Evolutionary conservation across 1,140 invertebrate genomes (phyloP), one percentile per base, ranked within the genome.

Genomic region (Fragariocoptes setiger): DNA sequence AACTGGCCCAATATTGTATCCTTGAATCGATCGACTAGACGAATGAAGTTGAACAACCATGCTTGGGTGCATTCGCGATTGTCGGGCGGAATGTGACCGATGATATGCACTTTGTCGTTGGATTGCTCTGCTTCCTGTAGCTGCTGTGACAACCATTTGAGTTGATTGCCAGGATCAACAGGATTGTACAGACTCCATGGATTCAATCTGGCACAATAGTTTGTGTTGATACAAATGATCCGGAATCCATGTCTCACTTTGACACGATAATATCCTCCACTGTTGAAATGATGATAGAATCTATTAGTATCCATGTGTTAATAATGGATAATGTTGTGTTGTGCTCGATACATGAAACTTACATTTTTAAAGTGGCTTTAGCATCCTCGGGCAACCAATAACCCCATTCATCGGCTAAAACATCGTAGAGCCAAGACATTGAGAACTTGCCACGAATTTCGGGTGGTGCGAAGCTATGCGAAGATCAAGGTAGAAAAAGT

Each of bases 81-180:
- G n/a, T 85, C 85, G 0, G 88, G 85, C 1, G 85, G 85, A 49
- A 97, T 92, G 52, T 99, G 90, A 4, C 86, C 86, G 35, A 97
- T 77, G 5, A 99, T 76, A 52, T 97, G 86, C 3, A 94, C 86
- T 46, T 86, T 86, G 58, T 94, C 82, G 4, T 71, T 71, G 43
- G 71, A 78, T 51, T 79, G 71, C 60, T 97, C 88, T 0, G 86
- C 83, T 20, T 74, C 70, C 54, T 86, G 79, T 2, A 97, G 57
- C 54, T 90, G 79, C 47, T 80, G 74, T 37, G 90, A 76, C 21
- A 97, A 65, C 90, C 90, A 97, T 46, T 82, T 74, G 2, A 97
- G 59, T 54, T 95, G 78, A 14, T 73, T 78, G 1, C 77, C 76
- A 2, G 86, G 88, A 61, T 97, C 90, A 1, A 82, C 90, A 43